Evolutionary conservation across 2,888 invertebrate species (phyloP).

Genomic region (Heliconius cydno): DNA sequence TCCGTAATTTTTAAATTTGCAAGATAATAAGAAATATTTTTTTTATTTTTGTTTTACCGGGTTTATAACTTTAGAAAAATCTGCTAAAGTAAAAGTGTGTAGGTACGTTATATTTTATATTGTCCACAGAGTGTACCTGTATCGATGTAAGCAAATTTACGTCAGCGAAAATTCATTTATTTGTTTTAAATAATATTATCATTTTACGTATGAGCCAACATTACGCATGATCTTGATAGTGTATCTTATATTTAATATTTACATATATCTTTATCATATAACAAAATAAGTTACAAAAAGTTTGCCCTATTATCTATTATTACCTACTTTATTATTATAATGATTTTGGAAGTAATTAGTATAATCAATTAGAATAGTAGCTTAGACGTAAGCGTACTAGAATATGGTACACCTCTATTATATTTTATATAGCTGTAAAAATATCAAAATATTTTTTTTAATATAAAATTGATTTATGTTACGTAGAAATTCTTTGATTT

Average conservation of each 20-base stretch:
- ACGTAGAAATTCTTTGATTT: too few relatives aligned
- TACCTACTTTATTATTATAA: not conserved
- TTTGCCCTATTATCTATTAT: too few relatives aligned
- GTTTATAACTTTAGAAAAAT: too few relatives aligned
- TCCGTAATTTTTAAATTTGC: too few relatives aligned
- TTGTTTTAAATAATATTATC: not conserved
- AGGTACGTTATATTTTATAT: not conserved
- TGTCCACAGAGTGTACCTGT: not conserved
- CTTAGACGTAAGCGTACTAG: too few relatives aligned
- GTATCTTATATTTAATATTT: not conserved
- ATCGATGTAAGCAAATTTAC: slow-evolving; percentile 13
- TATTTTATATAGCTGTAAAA: too few relatives aligned
- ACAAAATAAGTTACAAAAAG: too few relatives aligned
- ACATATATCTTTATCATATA: not conserved
- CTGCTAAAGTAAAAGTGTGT: not conserved
- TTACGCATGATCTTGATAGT: slow-evolving; percentile 11
- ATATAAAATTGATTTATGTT: too few relatives aligned
- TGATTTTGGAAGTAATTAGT: not conserved
- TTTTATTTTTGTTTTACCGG: not conserved
- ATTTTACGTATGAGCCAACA: not conserved
- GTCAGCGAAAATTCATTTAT: slow-evolving; percentile 8
- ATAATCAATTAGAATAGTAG: too few relatives aligned
- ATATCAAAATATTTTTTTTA: too few relatives aligned
- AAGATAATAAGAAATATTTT: too few relatives aligned
- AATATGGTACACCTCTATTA: too few relatives aligned